These are phyloP conservation scores for Columba livia DNA, from an alignment of 2,113 vertebrate species.

Conservation along the genomic window DNA sequence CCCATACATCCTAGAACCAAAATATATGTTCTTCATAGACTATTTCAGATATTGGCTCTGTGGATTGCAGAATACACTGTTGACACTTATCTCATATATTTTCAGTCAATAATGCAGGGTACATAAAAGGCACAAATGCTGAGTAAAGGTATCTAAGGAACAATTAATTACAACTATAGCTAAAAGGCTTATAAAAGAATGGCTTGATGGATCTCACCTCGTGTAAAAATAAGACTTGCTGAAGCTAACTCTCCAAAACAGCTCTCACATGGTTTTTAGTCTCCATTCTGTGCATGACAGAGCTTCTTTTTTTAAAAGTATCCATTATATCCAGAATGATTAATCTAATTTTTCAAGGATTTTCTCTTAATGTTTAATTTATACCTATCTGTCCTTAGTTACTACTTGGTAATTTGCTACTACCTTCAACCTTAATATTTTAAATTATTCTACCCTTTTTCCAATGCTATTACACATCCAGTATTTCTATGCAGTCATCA, in stretches of 20 bases:
- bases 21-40: not conserved
- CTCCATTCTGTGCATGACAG: not conserved
- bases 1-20: not conserved
- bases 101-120: not conserved
- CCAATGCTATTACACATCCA: slow-evolving; percentile 12
- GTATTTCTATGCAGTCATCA: slow-evolving; percentile 8
- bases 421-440: slow-evolving; percentile 33
- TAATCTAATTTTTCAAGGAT: slow-evolving; percentile 11
- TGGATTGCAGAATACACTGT: not conserved
- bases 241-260: not conserved
- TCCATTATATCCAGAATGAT: slow-evolving; percentile 25
- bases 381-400: slow-evolving; percentile 7
- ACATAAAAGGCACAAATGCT: not conserved
- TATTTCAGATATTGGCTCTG: not conserved
- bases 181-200: not conserved
- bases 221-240: not conserved
- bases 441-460: slow-evolving; percentile 36
- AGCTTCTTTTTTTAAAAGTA: not conserved
- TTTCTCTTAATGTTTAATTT: slow-evolving; percentile 46
- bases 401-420: slow-evolving; percentile 30
- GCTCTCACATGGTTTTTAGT: not conserved
- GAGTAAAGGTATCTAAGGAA: not conserved
- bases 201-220: not conserved
- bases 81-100: not conserved
- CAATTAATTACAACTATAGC: not conserved